Evolutionary conservation across 2,888 invertebrate genomes (phyloP).

Genomic region (Cantharis flavilabris): DNA sequence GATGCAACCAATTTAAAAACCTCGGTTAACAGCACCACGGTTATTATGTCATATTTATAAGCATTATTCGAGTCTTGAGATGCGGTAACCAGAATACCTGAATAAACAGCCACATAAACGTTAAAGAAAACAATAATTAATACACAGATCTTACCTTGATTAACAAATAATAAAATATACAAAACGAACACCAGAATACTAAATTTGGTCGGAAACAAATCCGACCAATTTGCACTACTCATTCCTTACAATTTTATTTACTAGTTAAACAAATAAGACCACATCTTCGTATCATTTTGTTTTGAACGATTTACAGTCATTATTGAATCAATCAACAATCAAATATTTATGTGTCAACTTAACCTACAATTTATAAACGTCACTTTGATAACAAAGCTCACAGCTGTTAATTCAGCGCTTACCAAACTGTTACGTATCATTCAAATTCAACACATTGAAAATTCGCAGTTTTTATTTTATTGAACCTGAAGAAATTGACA

Average conservation of each 20-base stretch:
- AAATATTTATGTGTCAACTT: not conserved
- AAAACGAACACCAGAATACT: constrained; percentile 80
- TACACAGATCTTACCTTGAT: constrained; percentile 72
- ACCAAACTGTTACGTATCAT: not conserved
- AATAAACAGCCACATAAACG: constrained; percentile 41
- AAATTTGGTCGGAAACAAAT: constrained; percentile 83
- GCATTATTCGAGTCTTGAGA: constrained; percentile 80
- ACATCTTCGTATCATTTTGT: not conserved
- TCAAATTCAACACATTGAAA: too few relatives aligned
- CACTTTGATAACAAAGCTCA: not conserved
- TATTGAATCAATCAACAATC: not conserved
- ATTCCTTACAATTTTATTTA: not conserved
- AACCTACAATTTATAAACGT: not conserved
- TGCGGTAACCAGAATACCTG: constrained; percentile 89
- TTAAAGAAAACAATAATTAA: not conserved
- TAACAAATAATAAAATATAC: constrained; percentile 88
- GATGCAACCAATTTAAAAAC: constrained; percentile 81
- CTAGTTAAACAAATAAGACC: not conserved
- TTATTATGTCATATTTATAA: constrained; percentile 86
- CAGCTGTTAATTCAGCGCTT: not conserved
- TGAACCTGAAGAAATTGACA: too few relatives aligned
- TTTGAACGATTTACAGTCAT: not conserved
- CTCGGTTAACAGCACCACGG: constrained; percentile 88
- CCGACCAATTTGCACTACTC: constrained; percentile 15
- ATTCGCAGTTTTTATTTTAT: too few relatives aligned